phyloP scores from a whole-genome alignment of 2,113 vertebrate species.

The Cyanoderma ruficeps region DNA sequence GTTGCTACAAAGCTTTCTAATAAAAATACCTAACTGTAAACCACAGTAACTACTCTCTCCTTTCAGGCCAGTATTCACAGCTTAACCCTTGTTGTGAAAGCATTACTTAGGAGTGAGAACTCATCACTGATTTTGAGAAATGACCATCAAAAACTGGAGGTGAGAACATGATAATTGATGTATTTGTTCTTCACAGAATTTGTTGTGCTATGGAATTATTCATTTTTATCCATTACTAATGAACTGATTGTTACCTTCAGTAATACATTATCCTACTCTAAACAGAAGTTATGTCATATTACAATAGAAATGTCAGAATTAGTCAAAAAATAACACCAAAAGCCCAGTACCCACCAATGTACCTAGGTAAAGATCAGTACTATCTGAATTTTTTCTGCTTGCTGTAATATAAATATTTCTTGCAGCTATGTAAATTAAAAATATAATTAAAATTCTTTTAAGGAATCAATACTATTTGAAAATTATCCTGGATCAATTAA shows the following conservation, averaged over 20 bases:
- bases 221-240: not conserved
- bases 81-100: slow-evolving; percentile 79
- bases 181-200: not conserved
- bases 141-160: slow-evolving; percentile 75
- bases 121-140: slow-evolving; percentile 79
- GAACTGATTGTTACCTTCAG: not conserved
- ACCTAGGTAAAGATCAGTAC: not conserved
- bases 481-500: not conserved
- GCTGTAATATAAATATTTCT: not conserved
- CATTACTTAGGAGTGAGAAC: slow-evolving; percentile 76
- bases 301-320: not conserved
- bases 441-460: not conserved
- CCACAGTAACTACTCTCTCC: not conserved
- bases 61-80: slow-evolving; percentile 85
- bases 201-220: not conserved
- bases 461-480: not conserved
- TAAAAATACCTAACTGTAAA: not conserved
- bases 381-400: not conserved
- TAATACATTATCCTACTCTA: not conserved
- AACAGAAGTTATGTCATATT: not conserved
- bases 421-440: not conserved
- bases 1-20: not conserved
- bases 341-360: not conserved
- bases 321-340: not conserved
- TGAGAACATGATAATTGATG: slow-evolving; percentile 59